Evolutionary conservation across 2,888 invertebrate genomes (phyloP), one percentile per base, ranked within the genome.

Genomic region (Microplitis deprimator): DNA sequence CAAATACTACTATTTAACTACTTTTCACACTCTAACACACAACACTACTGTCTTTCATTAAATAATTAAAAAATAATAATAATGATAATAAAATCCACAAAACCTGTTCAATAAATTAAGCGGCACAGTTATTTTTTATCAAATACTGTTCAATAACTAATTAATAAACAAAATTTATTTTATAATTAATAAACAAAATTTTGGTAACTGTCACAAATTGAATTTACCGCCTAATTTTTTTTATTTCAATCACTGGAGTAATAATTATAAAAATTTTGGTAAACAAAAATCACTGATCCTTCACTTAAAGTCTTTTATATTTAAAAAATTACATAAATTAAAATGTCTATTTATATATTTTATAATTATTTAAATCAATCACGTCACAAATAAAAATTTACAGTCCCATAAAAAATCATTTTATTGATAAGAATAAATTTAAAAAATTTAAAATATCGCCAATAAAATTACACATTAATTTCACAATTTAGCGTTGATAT

Each of bases 11-110:
- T 41, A 67, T 20, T 50, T 61, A 68, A 65, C 6, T 65, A 16
- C 5, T 61, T 20, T 62, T 40, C 40, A 68, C 75, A 75, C 75
- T 68, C 13, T 68, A 13, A 50, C 50, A 50, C 50, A 13, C 65
- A 29, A 29, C 59, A 67, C 67, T 60, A n/a, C 17, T 29, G 40
- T 65, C 8, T 38, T 60, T 60, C 1, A 29, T 68, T 39, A 40
- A 38, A 16, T 20, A 29, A 61, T 39, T 17, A 5, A 10, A 68
- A 17, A 16, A n/a, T 16, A 17, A 17, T 50, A 50, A 7, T 1
- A 20, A 20, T 20, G 20, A 20, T 20, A 20, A 29, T 29, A 29
- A 50, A 13, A 50, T 50, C 50, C 13, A 50, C 8, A 13, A 50
- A 50, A 50, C 50, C 50, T 50, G 50, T 50, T 50, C 50, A 50